Percentiles rank a stretch among this genome's conserved stretches.
These are phyloP conservation scores for Acomys russatus DNA, from an alignment of 2,797 vertebrate genomes.

Conservation along the genomic window DNA sequence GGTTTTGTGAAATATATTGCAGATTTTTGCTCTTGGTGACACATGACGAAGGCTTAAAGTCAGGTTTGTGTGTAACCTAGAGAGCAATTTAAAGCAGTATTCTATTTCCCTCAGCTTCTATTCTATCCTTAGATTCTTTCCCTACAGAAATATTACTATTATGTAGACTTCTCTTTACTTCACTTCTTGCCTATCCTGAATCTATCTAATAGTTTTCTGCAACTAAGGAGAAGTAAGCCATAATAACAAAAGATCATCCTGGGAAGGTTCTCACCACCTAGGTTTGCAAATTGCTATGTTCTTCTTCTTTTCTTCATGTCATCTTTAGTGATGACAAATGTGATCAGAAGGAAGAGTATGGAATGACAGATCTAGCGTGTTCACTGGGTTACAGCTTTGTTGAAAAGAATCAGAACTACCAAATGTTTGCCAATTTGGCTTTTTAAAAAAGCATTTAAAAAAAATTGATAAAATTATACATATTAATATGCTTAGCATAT, in stretches of 20 bases:
- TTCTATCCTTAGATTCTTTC: background rate
- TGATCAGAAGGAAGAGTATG: background rate
- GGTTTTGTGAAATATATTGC: background rate
- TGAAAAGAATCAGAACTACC: constrained; percentile 16
- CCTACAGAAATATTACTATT: background rate
- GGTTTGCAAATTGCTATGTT: constrained; percentile 10
- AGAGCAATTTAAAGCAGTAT: background rate
- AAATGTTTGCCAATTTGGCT: background rate
- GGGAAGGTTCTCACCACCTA: background rate
- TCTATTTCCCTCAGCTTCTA: background rate
- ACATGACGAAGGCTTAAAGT: background rate
- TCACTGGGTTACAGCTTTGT: background rate
- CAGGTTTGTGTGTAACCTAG: background rate
- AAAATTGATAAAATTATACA: background rate
- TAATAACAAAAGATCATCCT: background rate
- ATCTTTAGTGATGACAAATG: background rate
- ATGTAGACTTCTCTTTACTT: constrained; percentile 19
- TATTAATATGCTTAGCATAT: background rate
- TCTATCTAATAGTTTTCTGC: background rate
- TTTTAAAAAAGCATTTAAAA: background rate
- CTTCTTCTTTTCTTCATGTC: no score
- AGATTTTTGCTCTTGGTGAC: background rate
- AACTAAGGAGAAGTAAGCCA: background rate
- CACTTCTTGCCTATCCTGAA: background rate
- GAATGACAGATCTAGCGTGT: background rate